Evolutionary conservation across 1,140 invertebrate genomes (phyloP), one percentile per base, ranked within the genome.

Genomic region (Heliconius nattereri): DNA sequence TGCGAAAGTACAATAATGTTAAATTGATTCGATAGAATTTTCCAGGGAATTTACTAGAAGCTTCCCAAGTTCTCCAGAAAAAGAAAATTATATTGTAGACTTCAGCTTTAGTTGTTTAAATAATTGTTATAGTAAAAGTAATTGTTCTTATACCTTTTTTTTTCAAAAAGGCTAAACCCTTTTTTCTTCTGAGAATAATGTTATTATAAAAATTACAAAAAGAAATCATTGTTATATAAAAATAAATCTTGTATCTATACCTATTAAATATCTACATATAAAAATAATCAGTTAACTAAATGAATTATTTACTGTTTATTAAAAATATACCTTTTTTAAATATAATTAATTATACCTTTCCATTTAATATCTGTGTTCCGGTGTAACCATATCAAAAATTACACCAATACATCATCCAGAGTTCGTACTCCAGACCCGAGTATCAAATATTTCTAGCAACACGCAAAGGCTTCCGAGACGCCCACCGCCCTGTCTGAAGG

Each of bases 401-500:
- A 37, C 76, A 49, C 60, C 29, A 77, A 77, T 77, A 77, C 70
- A 77, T 77, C 70, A 77, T 72, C 45, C 73, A 71, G 71, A 73
- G 73, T 77, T 80, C 29, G 79, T 80, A 80, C 49, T 70, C 60
- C 75, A 78, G 81, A 85, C 82, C 35, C 75, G 72, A 70, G 76
- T 78, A 82, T 73, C 79, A 83, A 79, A 78, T 75, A 76, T 80
- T 80, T 79, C 80, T 75, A 73, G 70, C 71, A 57, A 35, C 78
- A 75, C 71, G 75, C 60, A 83, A 81, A 81, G 82, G 87, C 86
- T 92, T 90, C 88, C 88, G 85, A 88, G 86, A 90, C 90, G 77
- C 85, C 85, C 83, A 77, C 85, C 83, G 76, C 81, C 84, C 84
- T 73, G 91, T 92, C 91, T 92, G 91, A 91, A 92, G 91, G 91